Percentiles rank a stretch among this genome's conserved stretches.
Conservation (phyloP, 2,797 vertebrate genomes). For the Neopelma chrysocephalum region DNA sequence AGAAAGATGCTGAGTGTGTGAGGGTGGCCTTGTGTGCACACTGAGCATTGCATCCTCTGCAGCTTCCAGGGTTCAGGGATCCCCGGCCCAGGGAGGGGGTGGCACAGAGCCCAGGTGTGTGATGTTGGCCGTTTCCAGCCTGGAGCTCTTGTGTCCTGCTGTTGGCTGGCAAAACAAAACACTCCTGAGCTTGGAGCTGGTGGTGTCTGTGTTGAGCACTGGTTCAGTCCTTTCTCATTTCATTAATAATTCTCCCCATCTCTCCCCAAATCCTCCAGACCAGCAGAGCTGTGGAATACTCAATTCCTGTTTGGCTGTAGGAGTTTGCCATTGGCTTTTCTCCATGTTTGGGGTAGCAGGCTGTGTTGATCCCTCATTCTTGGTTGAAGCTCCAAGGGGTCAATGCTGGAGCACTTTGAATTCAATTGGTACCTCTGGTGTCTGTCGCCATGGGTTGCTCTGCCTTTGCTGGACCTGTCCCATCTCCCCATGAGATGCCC, state of each 20-base stretch:
- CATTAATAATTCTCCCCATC: not conserved
- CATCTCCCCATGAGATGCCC: not conserved
- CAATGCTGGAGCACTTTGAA: accelerated
- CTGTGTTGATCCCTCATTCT: not conserved
- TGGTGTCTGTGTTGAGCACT: not conserved
- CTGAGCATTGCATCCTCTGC: not conserved
- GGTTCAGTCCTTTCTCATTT: not conserved
- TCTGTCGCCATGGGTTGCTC: not conserved
- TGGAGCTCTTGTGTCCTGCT: accelerated
- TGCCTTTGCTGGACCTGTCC: not conserved
- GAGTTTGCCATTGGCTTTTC: not conserved
- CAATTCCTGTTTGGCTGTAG: not conserved
- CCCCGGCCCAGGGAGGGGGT: not conserved
- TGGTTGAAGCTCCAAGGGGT: not conserved
- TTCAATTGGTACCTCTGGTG: not conserved
- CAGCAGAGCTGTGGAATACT: not conserved
- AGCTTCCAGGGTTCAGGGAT: not conserved
- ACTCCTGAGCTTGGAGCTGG: not conserved
- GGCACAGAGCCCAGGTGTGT: not conserved
- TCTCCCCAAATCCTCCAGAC: not conserved
- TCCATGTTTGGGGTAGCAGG: not conserved
- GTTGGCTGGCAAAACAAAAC: not conserved
- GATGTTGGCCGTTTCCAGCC: not conserved
- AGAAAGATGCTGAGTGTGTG: too few species aligned
- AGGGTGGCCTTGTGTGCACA: too few species aligned